Base-by-base conservation (phyloP, 2,888 invertebrate genomes). In the Myathropa florea region DNA sequence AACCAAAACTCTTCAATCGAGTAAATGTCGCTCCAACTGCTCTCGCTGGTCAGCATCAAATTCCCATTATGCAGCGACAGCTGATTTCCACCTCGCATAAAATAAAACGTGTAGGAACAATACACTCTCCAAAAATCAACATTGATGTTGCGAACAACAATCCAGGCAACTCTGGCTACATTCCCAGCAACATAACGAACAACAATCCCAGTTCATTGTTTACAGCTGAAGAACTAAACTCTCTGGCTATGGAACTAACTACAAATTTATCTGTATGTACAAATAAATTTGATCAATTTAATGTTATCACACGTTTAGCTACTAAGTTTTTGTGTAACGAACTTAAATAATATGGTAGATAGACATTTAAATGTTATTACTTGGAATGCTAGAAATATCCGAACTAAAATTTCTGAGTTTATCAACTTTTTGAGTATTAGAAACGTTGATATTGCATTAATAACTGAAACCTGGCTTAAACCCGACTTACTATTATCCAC, bases 231-330 rank as follows among this genome's bases (percentile, higher is more conserved):
- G 57, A 57, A 21, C 10, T 57, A 24, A 57, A 55, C 21, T 9
- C 21, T 10, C 55, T 55, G 4, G 55, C 12, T 23, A 24, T 63
- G 24, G 63, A 63, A 14, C 36, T 3, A 36, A n/a, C n/a, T n/a
- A n/a, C n/a, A n/a, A n/a, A 63, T 0, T 36, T 55, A 55, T 23
- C 21, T 1, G 23, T 23, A 55, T 55, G 21, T 55, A 55, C 21
- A 23, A 55, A 26, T n/a, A 70, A 57, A 70, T 10, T 26, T 70
- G 21, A 57, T 18, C 67, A 67, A 46, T 67, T 67, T 10, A 67
- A 46, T 26, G 53, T 67, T 53, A 46, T 67, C 53, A 53, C 53
- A 53, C 26, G 23, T n/a, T 67, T 67, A 67, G 46, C 67, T 4
- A 53, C 67, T n/a, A 53, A 67, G 67, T 53, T 53, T n/a, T 53